Evolutionary conservation across 2,888 invertebrate genomes (phyloP), one percentile per base, ranked within the genome.

Genomic region (Yponomeuta plumbellus): DNA sequence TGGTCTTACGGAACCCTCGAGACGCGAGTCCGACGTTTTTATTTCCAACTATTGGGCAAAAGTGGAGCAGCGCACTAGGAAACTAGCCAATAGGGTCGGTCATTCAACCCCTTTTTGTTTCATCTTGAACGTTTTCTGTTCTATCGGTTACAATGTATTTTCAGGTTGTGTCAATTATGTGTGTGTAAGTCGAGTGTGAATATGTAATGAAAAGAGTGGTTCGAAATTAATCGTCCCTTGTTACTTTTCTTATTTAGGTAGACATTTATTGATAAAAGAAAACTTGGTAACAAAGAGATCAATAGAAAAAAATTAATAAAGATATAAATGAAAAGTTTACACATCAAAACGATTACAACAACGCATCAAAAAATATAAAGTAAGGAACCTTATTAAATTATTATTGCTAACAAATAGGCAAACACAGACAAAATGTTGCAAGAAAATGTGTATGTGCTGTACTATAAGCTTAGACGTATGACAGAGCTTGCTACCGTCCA

Each of bases 401-500:
- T 17, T 5, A 52, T 17, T 17, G 44, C 44, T 52, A 52, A 52
- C 17, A 52, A 17, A 52, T 17, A 52, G 17, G 17, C 44, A 17
- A 17, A 2, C 44, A 11, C 39, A 52, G 3, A 52, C 1, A 52
- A 52, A 52, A 6, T 17, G 17, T 17, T 17, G 44, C 13, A 52
- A 52, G 58, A 20, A 11, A 58, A 58, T 22, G 21, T 57, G 13
- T 57, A 58, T 58, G 20, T 58, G 58, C 21, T 21, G 58, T 20
- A 58, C 21, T 58, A 58, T 58, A 58, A 58, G 58, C 58, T 58
- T 58, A 58, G 20, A 11, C 21, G 8, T 21, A 58, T 20, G 21
- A 58, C 58, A 21, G 58, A 58, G 86, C 85, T 85, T 85, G 79
- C 84, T 80, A 76, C 88, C 88, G 88, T 89, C 88, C 88, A 88